Percentiles rank a stretch among this genome's conserved stretches.
Evolutionary conservation across 2,888 invertebrate species (phyloP).

Genomic region (Ceriagrion tenellum): DNA sequence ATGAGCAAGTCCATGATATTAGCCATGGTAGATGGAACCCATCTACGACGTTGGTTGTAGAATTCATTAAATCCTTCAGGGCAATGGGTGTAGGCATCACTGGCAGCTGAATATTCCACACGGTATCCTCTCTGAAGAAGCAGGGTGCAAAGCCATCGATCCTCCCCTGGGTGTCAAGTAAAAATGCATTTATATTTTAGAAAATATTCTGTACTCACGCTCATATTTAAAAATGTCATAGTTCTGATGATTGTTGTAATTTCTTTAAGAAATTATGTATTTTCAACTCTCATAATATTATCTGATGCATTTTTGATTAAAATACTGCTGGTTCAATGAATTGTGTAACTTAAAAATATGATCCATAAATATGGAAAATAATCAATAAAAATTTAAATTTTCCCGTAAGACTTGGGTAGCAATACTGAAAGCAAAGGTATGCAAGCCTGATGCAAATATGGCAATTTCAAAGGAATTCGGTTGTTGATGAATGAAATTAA

Average conservation of each 20-base stretch:
- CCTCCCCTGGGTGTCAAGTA: slow-evolving; percentile 84
- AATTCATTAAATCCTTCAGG: slow-evolving; percentile 96
- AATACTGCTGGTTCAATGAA: too few species aligned
- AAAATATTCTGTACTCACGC: neutral
- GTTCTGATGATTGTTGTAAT: neutral
- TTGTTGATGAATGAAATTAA: too few species aligned
- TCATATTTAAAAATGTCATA: slow-evolving; percentile 68
- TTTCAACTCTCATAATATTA: neutral
- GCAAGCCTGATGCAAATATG: too few species aligned
- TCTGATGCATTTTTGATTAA: too few species aligned
- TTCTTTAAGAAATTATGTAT: neutral
- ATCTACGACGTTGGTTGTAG: slow-evolving; percentile 95
- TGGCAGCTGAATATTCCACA: slow-evolving; percentile 96
- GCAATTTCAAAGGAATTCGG: too few species aligned
- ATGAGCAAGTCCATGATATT: slow-evolving; percentile 94
- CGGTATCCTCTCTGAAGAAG: slow-evolving; percentile 94
- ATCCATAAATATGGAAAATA: too few species aligned
- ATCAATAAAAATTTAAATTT: too few species aligned
- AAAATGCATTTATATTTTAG: neutral
- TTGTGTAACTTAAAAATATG: too few species aligned
- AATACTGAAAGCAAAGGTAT: too few species aligned
- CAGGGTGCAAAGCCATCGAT: slow-evolving; percentile 96
- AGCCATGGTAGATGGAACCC: slow-evolving; percentile 98
- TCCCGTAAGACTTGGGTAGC: too few species aligned
- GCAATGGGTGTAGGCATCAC: slow-evolving; percentile 96